Evolutionary conservation across 2,113 vertebrate genomes (phyloP).

Genomic region (Dendropsophus ebraccatus): DNA sequence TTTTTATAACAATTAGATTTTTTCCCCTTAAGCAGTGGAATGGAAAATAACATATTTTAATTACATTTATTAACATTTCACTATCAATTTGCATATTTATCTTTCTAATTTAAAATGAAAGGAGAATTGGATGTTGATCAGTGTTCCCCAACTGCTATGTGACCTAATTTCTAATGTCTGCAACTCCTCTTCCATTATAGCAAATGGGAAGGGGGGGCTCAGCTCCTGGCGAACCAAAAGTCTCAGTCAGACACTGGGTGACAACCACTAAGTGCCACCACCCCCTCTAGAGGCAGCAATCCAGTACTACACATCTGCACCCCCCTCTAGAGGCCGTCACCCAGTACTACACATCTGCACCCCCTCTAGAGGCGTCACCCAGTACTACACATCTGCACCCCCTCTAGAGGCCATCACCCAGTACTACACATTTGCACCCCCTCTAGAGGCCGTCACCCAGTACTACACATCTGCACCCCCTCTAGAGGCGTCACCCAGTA

Average conservation of each 20-base stretch:
- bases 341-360: too few relatives aligned
- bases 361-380: too few relatives aligned
- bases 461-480: too few relatives aligned
- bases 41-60: constrained; percentile 74
- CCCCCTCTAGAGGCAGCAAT: too few relatives aligned
- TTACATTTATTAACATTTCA: constrained; percentile 66
- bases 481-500: too few relatives aligned
- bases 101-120: constrained; percentile 64
- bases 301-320: too few relatives aligned
- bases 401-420: too few relatives aligned
- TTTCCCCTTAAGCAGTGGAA: constrained; percentile 68
- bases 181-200: neutral
- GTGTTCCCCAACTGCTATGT: constrained; percentile 18
- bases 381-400: too few relatives aligned
- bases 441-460: too few relatives aligned
- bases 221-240: neutral
- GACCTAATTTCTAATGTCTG: constrained; percentile 32
- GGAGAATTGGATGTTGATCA: constrained; percentile 64
- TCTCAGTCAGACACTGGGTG: neutral
- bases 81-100: constrained; percentile 68
- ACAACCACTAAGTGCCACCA: neutral
- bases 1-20: constrained; percentile 69
- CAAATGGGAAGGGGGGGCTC: neutral
- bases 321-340: too few relatives aligned
- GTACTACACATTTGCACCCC: too few relatives aligned